Conservation (phyloP, 2,888 invertebrate species). For the Amiota minor region DNA sequence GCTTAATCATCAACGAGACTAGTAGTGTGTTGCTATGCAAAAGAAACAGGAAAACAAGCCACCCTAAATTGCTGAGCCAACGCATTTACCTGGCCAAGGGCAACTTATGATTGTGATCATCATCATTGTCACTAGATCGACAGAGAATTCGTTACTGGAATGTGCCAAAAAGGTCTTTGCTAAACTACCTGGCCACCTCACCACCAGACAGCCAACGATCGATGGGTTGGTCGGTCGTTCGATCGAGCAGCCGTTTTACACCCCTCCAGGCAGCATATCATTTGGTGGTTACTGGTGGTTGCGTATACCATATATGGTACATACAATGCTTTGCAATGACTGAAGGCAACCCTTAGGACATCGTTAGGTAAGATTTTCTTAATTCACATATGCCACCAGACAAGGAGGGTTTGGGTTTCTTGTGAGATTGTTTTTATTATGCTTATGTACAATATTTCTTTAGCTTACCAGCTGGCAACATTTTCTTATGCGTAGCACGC, state of each 20-base stretch:
- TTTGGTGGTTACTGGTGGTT: conserved; percentile 45
- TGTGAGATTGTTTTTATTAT: not conserved
- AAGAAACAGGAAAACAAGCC: conserved; percentile 42
- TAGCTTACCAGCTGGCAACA: conserved; percentile 4
- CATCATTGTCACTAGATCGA: not conserved
- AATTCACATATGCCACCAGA: conserved; percentile 28
- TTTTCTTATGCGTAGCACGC: conserved; percentile 19
- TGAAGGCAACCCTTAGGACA: conserved; percentile 32
- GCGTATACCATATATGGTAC: too few species aligned
- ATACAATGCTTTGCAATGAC: not conserved
- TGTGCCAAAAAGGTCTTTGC: conserved; percentile 65
- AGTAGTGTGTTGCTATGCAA: not conserved
- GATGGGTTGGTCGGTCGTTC: too few species aligned
- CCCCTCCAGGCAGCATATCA: conserved; percentile 26
- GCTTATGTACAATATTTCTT: not conserved
- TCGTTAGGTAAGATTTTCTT: not conserved
- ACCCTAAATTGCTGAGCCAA: conserved; percentile 59
- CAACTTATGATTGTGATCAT: conserved; percentile 15
- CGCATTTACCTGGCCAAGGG: conserved; percentile 60
- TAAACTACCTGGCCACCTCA: conserved; percentile 64
- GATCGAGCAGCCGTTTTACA: conserved; percentile 18
- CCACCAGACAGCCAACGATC: not conserved
- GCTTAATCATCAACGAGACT: not conserved
- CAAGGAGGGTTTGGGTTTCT: conserved; percentile 8
- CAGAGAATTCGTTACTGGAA: conserved; percentile 47